Base-by-base conservation (phyloP, 2,888 invertebrate species). In the Noctua pronuba region DNA sequence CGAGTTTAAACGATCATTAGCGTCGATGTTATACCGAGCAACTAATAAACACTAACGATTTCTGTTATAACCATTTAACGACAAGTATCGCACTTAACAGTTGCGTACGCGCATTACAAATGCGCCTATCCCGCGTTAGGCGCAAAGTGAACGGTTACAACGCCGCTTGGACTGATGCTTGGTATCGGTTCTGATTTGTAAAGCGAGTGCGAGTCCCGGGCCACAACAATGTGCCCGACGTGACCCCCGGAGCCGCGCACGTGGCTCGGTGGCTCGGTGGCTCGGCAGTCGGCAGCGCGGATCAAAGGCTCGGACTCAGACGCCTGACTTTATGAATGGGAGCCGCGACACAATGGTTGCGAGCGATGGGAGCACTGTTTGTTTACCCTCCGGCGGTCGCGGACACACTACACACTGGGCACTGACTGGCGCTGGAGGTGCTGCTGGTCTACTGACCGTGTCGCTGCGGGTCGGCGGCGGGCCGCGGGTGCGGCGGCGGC, bases 371-470 rank as follows among this genome's bases (percentile, higher is more conserved):
- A 72, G 75, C 86, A 87, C 88, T 85, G 80, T 80, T 82, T 80
- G 80, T 84, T 84, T 85, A 77, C 77, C 71, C 62, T 79, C 64
- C 65, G 79, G 65, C 74, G 75, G 75, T 80, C 72, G 79, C 82
- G 78, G 55, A n/a, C 58, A 62, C 73, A 83, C 80, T 86, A 75
- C 77, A 78, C 82, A 74, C 80, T 81, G 84, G 77, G 77, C 85
- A 86, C 85, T 86, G 82, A 24, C 31, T 21, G n/a, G 38, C 44
- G 38, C 52, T n/a, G 70, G 46, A 21, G 52, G 77, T 38, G 80
- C 65, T 55, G 80, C n/a, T 75, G 88, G 80, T 79, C 85, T 90
- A 95, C 96, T 94, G 95, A 95, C 95, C 96, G 95, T 94, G 95
- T 88, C 88, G 91, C 88, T 90, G 91, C 85, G 87, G 90, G 85